phyloP scores from a whole-genome alignment of 2,888 invertebrate genomes.

The Ditylenchus weischeri region DNA sequence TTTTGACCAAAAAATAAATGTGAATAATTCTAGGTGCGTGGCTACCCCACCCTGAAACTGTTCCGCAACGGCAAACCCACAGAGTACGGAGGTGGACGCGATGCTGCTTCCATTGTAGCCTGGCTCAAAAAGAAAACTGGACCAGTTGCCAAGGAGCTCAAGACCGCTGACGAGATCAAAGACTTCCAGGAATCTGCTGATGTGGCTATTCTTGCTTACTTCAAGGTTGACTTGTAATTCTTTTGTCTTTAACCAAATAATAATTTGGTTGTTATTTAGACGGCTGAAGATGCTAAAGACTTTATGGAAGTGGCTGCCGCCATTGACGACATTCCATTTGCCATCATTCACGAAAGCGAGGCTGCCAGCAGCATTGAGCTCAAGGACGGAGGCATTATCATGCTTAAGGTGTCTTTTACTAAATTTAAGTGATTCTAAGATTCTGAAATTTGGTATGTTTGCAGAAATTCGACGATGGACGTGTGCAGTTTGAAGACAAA shows the following conservation, averaged over 20 bases:
- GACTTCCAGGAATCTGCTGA: conserved; percentile 75
- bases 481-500: conserved; percentile 54
- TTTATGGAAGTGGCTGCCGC: conserved; percentile 75
- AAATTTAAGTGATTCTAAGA: neutral
- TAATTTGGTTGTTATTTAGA: conserved; percentile 58
- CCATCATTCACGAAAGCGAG: conserved; percentile 76
- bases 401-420: conserved; percentile 66
- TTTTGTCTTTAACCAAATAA: too few relatives aligned
- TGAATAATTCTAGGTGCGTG: conserved; percentile 67
- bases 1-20: too few relatives aligned
- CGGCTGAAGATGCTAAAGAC: conserved; percentile 75
- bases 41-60: conserved; percentile 98
- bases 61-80: conserved; percentile 79
- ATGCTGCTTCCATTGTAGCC: conserved; percentile 82
- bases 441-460: conserved; percentile 14
- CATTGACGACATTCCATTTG: conserved; percentile 86
- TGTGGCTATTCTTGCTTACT: conserved; percentile 85
- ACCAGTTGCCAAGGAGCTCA: conserved; percentile 80
- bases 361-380: conserved; percentile 77
- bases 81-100: conserved; percentile 88
- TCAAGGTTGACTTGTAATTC: conserved; percentile 61
- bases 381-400: conserved; percentile 70
- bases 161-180: conserved; percentile 77
- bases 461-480: conserved; percentile 67
- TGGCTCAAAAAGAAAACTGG: conserved; percentile 97